A percentile compares a stretch with the other conserved stretches of the same genome.
phyloP scores from a whole-genome alignment of 2,113 vertebrate species.

The mouse (Mus musculus) region DNA sequence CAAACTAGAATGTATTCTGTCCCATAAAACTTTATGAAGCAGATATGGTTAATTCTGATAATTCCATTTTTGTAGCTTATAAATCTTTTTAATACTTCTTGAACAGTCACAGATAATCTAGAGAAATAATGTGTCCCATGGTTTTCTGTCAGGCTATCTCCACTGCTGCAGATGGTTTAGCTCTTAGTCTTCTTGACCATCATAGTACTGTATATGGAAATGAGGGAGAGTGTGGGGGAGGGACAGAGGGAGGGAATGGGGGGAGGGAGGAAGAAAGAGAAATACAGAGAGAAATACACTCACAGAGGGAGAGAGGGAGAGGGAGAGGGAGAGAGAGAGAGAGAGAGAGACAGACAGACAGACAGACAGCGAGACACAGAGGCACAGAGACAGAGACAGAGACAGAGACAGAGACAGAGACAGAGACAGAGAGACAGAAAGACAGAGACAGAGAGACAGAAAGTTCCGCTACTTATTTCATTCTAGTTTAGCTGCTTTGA shows the following conservation, averaged over 20 bases:
- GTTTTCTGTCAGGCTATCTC: neutral
- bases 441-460: neutral
- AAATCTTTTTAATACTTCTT: conserved; percentile 7
- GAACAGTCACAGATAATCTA: conserved; percentile 24
- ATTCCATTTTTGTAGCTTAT: conserved; percentile 15
- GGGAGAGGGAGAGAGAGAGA: neutral
- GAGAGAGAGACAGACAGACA: too few relatives aligned
- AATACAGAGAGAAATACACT: neutral
- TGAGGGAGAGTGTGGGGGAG: neutral
- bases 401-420: neutral
- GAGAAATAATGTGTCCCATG: neutral
- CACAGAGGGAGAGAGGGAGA: neutral
- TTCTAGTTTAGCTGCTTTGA: conserved; percentile 1
- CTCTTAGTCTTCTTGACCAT: neutral
- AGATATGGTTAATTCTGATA: conserved; percentile 38
- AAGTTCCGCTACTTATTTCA: neutral
- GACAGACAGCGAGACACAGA: too few relatives aligned
- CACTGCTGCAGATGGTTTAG: neutral
- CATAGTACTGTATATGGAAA: neutral
- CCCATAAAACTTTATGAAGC: conserved; percentile 30
- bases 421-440: neutral
- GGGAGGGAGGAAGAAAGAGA: neutral
- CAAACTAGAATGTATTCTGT: conserved; percentile 18
- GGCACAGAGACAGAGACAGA: too few relatives aligned
- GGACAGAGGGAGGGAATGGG: neutral